Percentiles rank a stretch among this genome's conserved stretches.
Conservation (phyloP, 2,113 vertebrate genomes). For the Mormyrus iriodes region DNA sequence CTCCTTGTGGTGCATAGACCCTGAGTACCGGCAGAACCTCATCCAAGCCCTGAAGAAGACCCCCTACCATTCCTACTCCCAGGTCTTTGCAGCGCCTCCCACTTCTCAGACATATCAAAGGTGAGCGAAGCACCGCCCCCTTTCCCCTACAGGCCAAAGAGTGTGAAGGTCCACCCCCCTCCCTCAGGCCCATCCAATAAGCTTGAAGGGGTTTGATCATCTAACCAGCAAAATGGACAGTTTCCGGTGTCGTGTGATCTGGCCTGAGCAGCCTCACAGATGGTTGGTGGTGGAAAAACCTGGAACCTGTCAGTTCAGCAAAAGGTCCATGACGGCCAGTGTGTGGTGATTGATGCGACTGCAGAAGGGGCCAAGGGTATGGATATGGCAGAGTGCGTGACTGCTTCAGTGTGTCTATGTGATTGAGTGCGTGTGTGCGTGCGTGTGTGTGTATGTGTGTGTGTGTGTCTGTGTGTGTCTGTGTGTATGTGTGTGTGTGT, state of each 20-base stretch:
- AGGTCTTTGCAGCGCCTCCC: constrained; percentile 80
- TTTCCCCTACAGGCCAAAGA: constrained; percentile 9
- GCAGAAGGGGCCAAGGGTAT: not conserved
- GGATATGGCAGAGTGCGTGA: not conserved
- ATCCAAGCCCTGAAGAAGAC: constrained; percentile 99
- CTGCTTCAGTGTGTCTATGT: not conserved
- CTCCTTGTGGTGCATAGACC: constrained; percentile 99
- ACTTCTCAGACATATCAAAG: constrained; percentile 91
- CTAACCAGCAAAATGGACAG: not conserved
- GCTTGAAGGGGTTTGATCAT: not conserved
- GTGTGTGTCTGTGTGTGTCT: not conserved
- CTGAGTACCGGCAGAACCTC: constrained; percentile 97
- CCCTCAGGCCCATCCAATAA: not conserved
- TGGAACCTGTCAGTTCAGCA: not conserved
- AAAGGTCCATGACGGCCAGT: not conserved
- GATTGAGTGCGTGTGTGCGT: too few relatives aligned
- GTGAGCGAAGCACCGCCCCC: constrained; percentile 57
- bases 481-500: not conserved
- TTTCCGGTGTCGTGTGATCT: not conserved
- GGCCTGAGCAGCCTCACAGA: not conserved
- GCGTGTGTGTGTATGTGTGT: too few relatives aligned
- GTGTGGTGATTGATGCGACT: not conserved
- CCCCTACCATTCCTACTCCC: constrained; percentile 90
- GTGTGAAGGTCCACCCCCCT: not conserved
- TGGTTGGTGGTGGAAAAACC: not conserved